Conservation (phyloP, 2,888 invertebrate genomes). For the Archips xylosteana region DNA sequence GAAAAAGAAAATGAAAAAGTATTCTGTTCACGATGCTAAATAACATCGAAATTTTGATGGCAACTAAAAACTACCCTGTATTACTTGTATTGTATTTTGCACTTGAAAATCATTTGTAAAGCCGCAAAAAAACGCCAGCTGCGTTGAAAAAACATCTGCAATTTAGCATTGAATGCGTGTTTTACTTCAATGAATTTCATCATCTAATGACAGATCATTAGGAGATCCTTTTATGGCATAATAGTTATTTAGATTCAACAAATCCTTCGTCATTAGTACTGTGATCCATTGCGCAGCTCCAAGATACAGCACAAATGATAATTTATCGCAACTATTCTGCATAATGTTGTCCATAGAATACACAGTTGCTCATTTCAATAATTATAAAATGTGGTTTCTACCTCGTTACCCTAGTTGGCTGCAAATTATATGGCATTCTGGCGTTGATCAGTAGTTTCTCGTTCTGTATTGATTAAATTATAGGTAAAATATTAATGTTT, state of each 20-base stretch:
- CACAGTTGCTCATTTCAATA: constrained; percentile 40
- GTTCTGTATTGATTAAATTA: constrained; percentile 38
- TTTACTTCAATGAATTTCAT: constrained; percentile 28
- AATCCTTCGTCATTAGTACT: constrained; percentile 37
- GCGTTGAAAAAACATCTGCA: constrained; percentile 12
- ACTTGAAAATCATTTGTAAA: background rate
- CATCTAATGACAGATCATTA: constrained; percentile 32
- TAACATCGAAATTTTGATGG: too few relatives aligned
- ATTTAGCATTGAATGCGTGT: constrained; percentile 18
- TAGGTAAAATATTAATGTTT: constrained; percentile 22
- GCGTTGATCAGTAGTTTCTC: constrained; percentile 32
- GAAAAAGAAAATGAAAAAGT: too few relatives aligned
- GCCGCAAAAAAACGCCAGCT: background rate
- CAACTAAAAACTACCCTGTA: background rate
- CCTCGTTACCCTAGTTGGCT: constrained; percentile 32
- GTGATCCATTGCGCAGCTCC: constrained; percentile 33
- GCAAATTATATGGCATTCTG: constrained; percentile 39
- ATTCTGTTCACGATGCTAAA: too few relatives aligned
- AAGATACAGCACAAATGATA: constrained; percentile 27
- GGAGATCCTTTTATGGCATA: constrained; percentile 39
- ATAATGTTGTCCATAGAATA: constrained; percentile 40
- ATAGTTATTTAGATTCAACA: constrained; percentile 39
- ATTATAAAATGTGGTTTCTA: constrained; percentile 40
- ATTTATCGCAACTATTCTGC: constrained; percentile 36
- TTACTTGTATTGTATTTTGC: background rate